Conservation (phyloP, 2,113 vertebrate genomes). For the Camelus dromedarius region DNA sequence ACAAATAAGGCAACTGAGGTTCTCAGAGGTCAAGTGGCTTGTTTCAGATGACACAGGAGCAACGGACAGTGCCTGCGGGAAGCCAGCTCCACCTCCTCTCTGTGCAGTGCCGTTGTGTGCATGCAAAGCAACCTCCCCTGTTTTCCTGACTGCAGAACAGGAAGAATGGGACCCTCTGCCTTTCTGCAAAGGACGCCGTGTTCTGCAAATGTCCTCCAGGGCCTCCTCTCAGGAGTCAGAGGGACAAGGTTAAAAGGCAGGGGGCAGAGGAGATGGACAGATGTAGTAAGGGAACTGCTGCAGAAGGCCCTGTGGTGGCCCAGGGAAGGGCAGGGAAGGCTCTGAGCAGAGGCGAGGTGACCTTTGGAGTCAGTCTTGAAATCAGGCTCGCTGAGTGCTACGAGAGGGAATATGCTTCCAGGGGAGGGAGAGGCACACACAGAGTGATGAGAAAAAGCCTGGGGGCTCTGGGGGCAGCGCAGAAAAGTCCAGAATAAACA, state of each 20-base stretch:
- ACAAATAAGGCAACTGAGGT: neutral
- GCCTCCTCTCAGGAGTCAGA: neutral
- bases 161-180: neutral
- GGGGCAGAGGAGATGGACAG: too few relatives aligned
- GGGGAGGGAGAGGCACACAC: neutral
- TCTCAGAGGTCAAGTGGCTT: neutral
- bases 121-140: neutral
- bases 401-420: neutral
- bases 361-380: neutral
- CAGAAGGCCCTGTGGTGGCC: neutral
- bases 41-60: neutral
- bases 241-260: neutral
- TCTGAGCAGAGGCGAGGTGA: neutral
- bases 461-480: neutral
- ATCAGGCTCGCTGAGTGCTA: neutral
- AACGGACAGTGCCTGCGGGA: rapidly evolving
- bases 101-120: rapidly evolving
- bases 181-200: neutral
- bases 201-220: neutral
- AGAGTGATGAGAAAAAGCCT: neutral
- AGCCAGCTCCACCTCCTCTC: too few relatives aligned
- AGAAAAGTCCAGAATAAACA: neutral
- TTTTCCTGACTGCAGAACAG: too few relatives aligned
- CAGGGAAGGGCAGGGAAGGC: neutral
- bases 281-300: neutral